phyloP scores from a whole-genome alignment of 2,888 invertebrate species.

The Hydriomena furcata region DNA sequence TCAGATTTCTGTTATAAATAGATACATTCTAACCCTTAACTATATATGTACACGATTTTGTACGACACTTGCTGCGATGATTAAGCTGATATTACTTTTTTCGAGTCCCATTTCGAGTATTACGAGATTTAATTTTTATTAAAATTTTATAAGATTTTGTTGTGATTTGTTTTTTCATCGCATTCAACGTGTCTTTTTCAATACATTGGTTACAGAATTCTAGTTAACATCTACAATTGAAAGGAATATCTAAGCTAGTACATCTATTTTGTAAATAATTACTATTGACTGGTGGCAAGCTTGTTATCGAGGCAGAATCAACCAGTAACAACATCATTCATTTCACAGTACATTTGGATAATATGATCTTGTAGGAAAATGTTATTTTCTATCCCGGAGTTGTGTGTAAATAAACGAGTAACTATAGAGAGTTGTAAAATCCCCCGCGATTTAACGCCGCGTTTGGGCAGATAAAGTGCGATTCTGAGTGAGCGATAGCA shows the following conservation, averaged over 20 bases:
- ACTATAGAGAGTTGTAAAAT: conserved; percentile 55
- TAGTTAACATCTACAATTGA: conserved; percentile 24
- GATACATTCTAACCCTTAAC: conserved; percentile 50
- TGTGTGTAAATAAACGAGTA: conserved; percentile 47
- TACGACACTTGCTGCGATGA: conserved; percentile 29
- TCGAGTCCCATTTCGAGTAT: too few relatives aligned
- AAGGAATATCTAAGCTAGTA: conserved; percentile 29
- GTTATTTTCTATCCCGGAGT: conserved; percentile 18
- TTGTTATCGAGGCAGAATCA: conserved; percentile 20
- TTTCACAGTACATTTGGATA: not conserved
- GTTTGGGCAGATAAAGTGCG: conserved; percentile 79
- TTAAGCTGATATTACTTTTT: not conserved
- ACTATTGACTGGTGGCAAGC: conserved; percentile 29
- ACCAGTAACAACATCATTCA: not conserved
- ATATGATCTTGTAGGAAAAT: not conserved
- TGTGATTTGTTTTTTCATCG: conserved; percentile 5
- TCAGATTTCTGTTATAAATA: conserved; percentile 75
- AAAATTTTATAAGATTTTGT: not conserved
- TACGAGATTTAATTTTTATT: not conserved
- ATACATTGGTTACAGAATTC: conserved; percentile 18
- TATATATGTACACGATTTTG: conserved; percentile 33
- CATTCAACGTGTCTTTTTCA: conserved; percentile 13
- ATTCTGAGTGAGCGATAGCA: conserved; percentile 79
- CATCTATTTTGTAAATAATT: conserved; percentile 25
- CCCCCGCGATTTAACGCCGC: conserved; percentile 60